Evolutionary conservation across 2,113 vertebrate genomes (phyloP).

Genomic region (Malurus alboscapulatus): DNA sequence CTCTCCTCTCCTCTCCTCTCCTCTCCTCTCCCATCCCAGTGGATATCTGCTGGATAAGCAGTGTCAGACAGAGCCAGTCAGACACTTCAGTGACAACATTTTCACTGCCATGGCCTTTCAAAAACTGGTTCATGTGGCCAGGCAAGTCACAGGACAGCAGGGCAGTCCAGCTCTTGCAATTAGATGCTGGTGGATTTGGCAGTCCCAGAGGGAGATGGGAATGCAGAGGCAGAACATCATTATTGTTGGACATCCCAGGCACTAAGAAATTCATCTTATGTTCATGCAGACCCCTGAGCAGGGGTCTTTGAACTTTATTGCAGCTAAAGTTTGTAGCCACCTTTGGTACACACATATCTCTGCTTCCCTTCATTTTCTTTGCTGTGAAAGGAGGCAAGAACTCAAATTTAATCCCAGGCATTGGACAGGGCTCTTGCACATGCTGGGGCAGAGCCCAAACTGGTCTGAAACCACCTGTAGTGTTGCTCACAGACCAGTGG

Average conservation of each 20-base stretch:
- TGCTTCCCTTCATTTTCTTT: background rate
- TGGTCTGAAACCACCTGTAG: background rate
- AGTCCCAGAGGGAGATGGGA: rapidly evolving
- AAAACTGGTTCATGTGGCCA: background rate
- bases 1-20: too few species aligned
- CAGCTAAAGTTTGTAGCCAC: background rate
- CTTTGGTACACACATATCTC: background rate
- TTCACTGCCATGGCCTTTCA: background rate
- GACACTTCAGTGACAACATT: background rate
- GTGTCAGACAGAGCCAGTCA: background rate
- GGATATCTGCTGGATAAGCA: background rate
- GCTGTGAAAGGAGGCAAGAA: background rate
- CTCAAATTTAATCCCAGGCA: background rate
- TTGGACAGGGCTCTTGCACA: background rate
- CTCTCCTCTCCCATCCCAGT: too few species aligned
- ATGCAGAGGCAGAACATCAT: background rate
- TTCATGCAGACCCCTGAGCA: background rate
- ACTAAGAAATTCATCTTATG: background rate
- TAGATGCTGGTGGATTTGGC: rapidly evolving
- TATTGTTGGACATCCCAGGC: background rate
- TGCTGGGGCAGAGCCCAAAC: background rate
- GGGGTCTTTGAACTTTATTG: background rate
- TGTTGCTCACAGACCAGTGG: background rate
- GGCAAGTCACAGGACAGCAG: background rate
- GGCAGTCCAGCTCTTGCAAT: background rate